Base-by-base conservation (phyloP, 2,888 invertebrate genomes). In the Notodonta dromedarius region DNA sequence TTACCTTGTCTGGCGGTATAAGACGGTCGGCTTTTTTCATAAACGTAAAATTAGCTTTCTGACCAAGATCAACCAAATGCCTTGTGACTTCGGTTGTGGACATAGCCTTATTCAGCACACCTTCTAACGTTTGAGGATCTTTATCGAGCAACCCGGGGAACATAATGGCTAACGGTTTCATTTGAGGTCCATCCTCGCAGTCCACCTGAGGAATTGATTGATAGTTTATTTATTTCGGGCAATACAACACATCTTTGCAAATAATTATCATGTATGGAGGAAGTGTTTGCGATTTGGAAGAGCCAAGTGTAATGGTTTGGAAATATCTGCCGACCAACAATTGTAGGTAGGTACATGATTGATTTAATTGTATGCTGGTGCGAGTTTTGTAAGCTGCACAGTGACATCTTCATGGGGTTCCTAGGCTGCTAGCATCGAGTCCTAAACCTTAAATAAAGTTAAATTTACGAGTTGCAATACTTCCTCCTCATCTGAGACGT, bases 1-100 rank as follows among this genome's bases (percentile, higher is more conserved):
- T n/a, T n/a, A n/a, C 91, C 86, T 90, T 91, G 46, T 89, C 87
- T 54, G 75, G 80, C 24, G 90, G 91, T 63, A 92, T 90, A 39
- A 92, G 77, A 5, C 89, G 83, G 62, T 85, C 82, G 6, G 90
- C 82, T 77, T 91, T 90, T 77, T 90, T 91, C 89, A 92, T 89
- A 58, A 87, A 89, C 5, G 84, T 82, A 65, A 90, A 91, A 70
- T 90, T 88, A 4, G 91, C 91, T 76, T 91, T 91, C 74, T 91
- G 87, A 0, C 90, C 90, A 35, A 89, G 80, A 65, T 88, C 82
- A 24, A 92, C 88, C 63, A 92, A 80, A 76, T 89, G 88, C 62
- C 83, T 87, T 3, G 91, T 91, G 13, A 92, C 89, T 81, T 92
- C 91, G 13, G 91, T 91, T 11, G 91, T 92, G 5, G 91, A 92